Evolutionary conservation across 2,888 invertebrate genomes (phyloP), one percentile per base, ranked within the genome.

Genomic region (Lymantria monacha): DNA sequence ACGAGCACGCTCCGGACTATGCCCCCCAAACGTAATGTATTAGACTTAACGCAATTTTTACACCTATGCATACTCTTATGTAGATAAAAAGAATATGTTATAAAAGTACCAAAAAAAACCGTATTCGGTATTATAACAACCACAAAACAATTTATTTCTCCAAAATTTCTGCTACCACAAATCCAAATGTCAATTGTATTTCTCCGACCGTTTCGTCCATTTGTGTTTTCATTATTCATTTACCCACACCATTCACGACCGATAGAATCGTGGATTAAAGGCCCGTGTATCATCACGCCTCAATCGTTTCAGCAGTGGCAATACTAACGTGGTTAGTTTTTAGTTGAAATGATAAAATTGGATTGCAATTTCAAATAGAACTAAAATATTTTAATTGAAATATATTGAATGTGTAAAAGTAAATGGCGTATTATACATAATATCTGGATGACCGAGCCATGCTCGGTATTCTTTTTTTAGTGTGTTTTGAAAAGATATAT

Each of bases 141-240:
- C 22, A 22, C 22, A 22, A 22, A 22, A 22, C 22, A 22, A 22
- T 22, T 22, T 22, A 22, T 22, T 22, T 22, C 22, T 22, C 22
- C 22, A 22, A 22, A 22, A 22, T 22, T 22, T 22, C 22, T 22
- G 22, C 3, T 22, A 22, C 22, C 42, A 37, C 42, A 46, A 57
- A 48, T 42, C 31, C 43, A 41, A 15, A 14, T 33, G 37, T 49
- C 47, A 54, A 40, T 57, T 53, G 44, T 42, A 42, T 38, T 12
- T 15, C 37, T 30, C 40, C 50, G 30, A 54, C 44, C 49, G 14
- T 10, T 46, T 13, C 43, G 30, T 48, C 49, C 45, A 51, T 54
- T 57, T 49, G 48, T 37, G 38, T 42, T 55, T 59, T 44, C 36
- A 48, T 49, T 59, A 55, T 49, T 49, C 42, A 57, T 57, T 49